These are phyloP conservation scores for Heterodera filipjevi DNA, from an alignment of 2,888 invertebrate genomes.

Conservation along the genomic window DNA sequence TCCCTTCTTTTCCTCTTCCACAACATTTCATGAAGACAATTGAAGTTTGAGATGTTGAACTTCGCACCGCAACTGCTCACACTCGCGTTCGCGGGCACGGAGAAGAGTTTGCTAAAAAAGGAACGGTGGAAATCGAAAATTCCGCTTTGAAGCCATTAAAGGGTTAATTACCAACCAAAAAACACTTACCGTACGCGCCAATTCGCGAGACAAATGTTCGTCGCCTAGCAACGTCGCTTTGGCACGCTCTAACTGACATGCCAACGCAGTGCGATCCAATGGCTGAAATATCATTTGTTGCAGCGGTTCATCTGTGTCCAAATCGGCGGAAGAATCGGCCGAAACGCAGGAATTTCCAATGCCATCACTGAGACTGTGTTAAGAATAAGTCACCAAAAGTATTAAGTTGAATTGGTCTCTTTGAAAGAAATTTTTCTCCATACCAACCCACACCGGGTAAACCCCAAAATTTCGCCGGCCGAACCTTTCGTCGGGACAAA, in stretches of 20 bases:
- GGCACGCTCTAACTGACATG: neutral
- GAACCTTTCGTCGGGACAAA: too few species aligned
- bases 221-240: neutral
- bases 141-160: too few species aligned
- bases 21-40: neutral
- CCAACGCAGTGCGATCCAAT: neutral
- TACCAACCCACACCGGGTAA: too few species aligned
- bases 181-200: neutral
- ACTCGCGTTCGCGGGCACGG: neutral
- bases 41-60: neutral
- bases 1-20: neutral
- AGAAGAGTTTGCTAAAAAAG: neutral
- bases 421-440: too few species aligned
- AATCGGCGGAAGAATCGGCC: slow-evolving; percentile 5
- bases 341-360: neutral
- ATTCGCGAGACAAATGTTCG: neutral
- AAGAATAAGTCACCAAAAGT: too few species aligned
- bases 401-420: too few species aligned
- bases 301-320: neutral
- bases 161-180: too few species aligned
- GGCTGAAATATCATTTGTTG: neutral
- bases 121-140: too few species aligned
- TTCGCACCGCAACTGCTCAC: neutral
- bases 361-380: neutral
- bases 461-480: too few species aligned